Evolutionary conservation across 2,113 vertebrate species (phyloP).

Genomic region (Strigops habroptila): DNA sequence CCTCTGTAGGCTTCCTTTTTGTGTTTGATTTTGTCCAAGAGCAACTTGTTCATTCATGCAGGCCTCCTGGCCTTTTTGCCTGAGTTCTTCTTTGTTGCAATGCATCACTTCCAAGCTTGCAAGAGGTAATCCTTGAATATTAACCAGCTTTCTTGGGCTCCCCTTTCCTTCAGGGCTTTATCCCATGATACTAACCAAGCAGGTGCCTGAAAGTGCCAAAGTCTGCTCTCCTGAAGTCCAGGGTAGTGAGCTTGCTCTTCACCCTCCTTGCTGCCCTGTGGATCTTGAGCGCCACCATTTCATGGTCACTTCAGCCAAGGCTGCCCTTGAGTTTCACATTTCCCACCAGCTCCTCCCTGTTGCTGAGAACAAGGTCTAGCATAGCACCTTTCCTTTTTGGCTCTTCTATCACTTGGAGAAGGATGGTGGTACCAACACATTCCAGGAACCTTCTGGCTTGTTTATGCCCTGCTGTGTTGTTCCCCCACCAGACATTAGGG

Average conservation of each 20-base stretch:
- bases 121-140: not conserved
- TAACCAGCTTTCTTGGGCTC: not conserved
- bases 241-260: not conserved
- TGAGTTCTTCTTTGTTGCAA: not conserved
- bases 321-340: not conserved
- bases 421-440: not conserved
- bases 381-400: not conserved
- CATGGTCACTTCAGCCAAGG: not conserved
- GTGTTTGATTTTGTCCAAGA: not conserved
- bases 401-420: not conserved
- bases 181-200: not conserved
- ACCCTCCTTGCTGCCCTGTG: not conserved
- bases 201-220: not conserved
- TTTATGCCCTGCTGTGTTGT: not conserved
- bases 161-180: not conserved
- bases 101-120: not conserved
- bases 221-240: not conserved
- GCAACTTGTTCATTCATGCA: not conserved
- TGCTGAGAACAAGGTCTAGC: not conserved
- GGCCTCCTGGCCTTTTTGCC: not conserved
- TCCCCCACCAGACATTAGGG: not conserved
- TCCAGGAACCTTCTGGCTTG: not conserved
- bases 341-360: not conserved
- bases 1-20: not conserved
- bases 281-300: not conserved